phyloP scores from a whole-genome alignment of 2,888 invertebrate species.

The Drosophila flavopinicola region DNA sequence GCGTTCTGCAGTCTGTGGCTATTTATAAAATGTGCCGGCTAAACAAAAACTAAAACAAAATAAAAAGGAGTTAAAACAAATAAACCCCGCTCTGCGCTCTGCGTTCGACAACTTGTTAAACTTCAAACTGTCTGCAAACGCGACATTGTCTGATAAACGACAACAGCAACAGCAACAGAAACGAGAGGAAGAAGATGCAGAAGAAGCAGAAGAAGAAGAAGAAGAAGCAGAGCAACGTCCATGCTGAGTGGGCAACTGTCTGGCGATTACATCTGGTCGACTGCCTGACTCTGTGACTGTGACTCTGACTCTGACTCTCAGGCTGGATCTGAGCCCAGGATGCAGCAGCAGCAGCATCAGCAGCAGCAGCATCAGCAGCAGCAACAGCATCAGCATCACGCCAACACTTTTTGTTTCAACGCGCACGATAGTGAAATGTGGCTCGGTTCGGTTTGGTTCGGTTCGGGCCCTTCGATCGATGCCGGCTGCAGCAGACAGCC shows the following conservation, averaged over 20 bases:
- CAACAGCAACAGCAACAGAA: conserved; percentile 46
- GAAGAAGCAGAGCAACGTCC: conserved; percentile 40
- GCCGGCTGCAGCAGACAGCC: conserved; percentile 67
- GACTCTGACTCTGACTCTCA: conserved; percentile 50
- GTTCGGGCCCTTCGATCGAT: conserved; percentile 44
- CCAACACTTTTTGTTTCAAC: conserved; percentile 80
- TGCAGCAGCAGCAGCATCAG: conserved; percentile 52
- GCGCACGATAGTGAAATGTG: conserved; percentile 70
- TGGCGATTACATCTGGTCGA: conserved; percentile 62
- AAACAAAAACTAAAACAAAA: conserved; percentile 11
- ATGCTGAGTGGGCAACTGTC: conserved; percentile 64
- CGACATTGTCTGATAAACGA: conserved; percentile 80
- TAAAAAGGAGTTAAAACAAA: conserved; percentile 48
- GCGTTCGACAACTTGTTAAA: conserved; percentile 80
- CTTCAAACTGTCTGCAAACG: conserved; percentile 80
- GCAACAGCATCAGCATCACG: conserved; percentile 58
- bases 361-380: conserved; percentile 50
- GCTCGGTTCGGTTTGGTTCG: conserved; percentile 50
- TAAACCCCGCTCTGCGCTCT: conserved; percentile 45
- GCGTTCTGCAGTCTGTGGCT: conserved; percentile 40
- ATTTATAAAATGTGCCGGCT: conserved; percentile 59
- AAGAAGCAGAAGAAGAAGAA: conserved; percentile 4
- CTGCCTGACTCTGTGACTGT: conserved; percentile 43
- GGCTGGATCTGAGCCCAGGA: conserved; percentile 55
- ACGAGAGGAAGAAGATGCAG: conserved; percentile 9